Conservation (phyloP, 2,797 vertebrate genomes). For the Rhynchonycteris naso region DNA sequence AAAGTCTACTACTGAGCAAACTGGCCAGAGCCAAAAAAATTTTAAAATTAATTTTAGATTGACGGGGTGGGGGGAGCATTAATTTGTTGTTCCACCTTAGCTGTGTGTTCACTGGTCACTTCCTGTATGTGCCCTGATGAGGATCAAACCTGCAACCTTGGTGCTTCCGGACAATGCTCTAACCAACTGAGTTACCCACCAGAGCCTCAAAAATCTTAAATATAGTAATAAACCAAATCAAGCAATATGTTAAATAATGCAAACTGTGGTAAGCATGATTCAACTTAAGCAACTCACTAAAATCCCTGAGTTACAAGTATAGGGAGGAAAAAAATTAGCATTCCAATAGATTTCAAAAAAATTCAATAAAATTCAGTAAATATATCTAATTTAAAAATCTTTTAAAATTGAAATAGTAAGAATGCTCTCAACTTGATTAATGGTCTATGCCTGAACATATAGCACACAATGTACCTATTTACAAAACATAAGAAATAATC, state of each 20-base stretch:
- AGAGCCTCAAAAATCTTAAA: not conserved
- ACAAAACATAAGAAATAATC: constrained; percentile 44
- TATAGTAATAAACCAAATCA: constrained; percentile 26
- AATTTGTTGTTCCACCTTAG: no score
- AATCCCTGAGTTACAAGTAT: not conserved
- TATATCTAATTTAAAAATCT: not conserved
- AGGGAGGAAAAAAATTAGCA: not conserved
- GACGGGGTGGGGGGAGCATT: no score
- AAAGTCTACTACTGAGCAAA: no score
- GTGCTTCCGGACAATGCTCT: no score
- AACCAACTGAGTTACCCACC: no score
- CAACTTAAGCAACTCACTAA: constrained; percentile 9
- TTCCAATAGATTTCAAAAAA: not conserved
- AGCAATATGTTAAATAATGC: constrained; percentile 12
- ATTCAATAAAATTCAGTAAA: constrained; percentile 19
- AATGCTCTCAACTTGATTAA: constrained; percentile 16
- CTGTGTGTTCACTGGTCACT: no score
- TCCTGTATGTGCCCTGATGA: no score
- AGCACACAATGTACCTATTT: not conserved
- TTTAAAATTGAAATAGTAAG: not conserved
- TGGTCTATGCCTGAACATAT: not conserved
- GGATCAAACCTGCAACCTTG: no score
- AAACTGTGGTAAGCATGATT: not conserved
- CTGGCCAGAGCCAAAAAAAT: no score
- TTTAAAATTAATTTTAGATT: no score